Evolutionary conservation across 2,113 vertebrate species (phyloP), one percentile per base, ranked within the genome.

Genomic region (Callionymus lyra): DNA sequence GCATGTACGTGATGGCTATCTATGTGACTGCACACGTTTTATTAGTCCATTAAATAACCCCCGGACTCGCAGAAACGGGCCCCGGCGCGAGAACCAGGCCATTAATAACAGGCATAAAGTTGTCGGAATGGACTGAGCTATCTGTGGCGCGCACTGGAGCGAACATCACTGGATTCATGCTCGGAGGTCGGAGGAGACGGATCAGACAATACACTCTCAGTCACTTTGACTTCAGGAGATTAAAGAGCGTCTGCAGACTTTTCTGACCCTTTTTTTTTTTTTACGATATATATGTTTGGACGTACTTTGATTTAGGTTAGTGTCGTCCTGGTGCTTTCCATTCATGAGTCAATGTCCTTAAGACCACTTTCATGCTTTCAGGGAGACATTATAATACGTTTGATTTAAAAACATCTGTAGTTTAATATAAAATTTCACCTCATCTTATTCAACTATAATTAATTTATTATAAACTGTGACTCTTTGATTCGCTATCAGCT

Each of bases 1-100:
- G 53, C 45, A 47, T 34, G 46, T 68, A 65, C 55, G 57, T 59
- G 72, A 74, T 74, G 59, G 68, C 64, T 69, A 71, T 79, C 69
- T 73, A n/a, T 70, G 59, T 59, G 66, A 59, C 60, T 8, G 34
- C 45, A 41, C 39, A 52, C 68, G 48, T 61, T 79, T 81, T 77
- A 81, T 64, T 66, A 77, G 54, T 47, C 53, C 67, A 75, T 81
- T 77, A 81, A 79, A 79, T 70, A 77, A 75, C 51, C 59, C 52
- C 48, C 44, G 57, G 70, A 67, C 65, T 65, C 62, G 56, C 35
- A 70, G 62, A 54, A 67, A 61, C 60, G 63, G 54, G 52, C 56
- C 59, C n/a, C 53, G 59, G 58, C 53, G 70, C 49, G 64, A 47
- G 44, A 47, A 56, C 46, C 64, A 57, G 37, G 51, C 48, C 64